These are phyloP conservation scores for Alligator sinensis DNA, from an alignment of 2,113 vertebrate species.

Conservation along the genomic window DNA sequence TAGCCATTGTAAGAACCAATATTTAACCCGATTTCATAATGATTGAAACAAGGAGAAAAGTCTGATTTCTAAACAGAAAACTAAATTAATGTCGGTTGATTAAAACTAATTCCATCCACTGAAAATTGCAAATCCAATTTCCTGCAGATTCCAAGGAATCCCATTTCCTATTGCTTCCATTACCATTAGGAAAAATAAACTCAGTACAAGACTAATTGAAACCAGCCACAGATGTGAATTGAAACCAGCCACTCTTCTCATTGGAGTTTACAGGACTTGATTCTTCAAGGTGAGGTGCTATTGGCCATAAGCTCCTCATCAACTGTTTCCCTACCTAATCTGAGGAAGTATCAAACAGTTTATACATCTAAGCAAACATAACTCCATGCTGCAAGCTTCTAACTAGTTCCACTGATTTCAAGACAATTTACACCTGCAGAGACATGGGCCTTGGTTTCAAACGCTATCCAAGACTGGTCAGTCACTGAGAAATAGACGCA, in stretches of 20 bases:
- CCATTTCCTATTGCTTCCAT: background rate
- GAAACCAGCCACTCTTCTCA: background rate
- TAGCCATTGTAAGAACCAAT: background rate
- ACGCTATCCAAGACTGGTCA: background rate
- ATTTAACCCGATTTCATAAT: background rate
- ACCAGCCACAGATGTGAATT: too few species aligned
- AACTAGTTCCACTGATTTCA: background rate
- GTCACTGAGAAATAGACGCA: fast-evolving
- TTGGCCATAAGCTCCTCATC: background rate
- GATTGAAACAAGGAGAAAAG: background rate
- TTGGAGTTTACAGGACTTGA: background rate
- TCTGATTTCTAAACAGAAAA: background rate
- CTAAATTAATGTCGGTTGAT: background rate
- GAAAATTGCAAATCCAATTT: background rate
- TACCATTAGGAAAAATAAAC: background rate
- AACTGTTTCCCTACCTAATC: background rate
- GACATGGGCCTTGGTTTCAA: background rate
- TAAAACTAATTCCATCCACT: background rate
- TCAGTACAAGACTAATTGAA: background rate
- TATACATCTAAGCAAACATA: background rate
- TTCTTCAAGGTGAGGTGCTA: background rate
- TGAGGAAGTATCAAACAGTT: background rate
- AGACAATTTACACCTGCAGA: background rate
- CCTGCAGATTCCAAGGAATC: background rate
- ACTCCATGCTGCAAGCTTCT: background rate